Evolutionary conservation across 1,140 invertebrate genomes (phyloP).

Genomic region (Ceratitis capitata): DNA sequence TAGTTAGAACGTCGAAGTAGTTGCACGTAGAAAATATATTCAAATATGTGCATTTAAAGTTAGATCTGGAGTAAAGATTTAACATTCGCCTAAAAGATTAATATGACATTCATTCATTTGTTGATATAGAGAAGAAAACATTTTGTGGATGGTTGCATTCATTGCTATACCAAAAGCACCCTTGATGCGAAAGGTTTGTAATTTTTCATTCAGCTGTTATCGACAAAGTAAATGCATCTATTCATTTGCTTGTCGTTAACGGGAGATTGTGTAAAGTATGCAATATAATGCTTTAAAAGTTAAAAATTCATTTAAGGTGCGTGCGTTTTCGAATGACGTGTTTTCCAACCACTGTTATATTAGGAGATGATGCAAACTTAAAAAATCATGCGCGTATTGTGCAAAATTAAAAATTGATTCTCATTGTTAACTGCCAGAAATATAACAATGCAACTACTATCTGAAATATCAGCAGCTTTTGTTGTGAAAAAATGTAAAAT

Average conservation of each 20-base stretch:
- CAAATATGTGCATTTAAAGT: conserved; percentile 28
- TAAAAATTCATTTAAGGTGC: neutral
- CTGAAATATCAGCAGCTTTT: neutral
- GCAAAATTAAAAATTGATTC: neutral
- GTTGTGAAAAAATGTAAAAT: neutral
- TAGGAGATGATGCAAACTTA: neutral
- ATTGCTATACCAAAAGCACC: neutral
- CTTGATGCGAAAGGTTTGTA: neutral
- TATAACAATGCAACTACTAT: no score
- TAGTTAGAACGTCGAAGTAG: conserved; percentile 19
- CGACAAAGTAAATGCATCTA: neutral
- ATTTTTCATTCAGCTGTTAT: neutral
- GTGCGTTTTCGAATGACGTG: neutral
- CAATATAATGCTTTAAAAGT: neutral
- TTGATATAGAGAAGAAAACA: no score
- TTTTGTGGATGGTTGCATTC: neutral
- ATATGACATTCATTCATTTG: no score
- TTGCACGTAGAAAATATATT: neutral
- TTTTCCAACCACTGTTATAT: neutral
- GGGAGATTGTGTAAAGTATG: neutral
- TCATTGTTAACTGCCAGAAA: no score
- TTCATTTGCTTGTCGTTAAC: neutral
- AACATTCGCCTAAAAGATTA: no score
- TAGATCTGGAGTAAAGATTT: no score
- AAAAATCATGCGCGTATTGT: neutral